Evolutionary conservation across 2,797 vertebrate species (phyloP).

Genomic region (Cetoscarus ocellatus): DNA sequence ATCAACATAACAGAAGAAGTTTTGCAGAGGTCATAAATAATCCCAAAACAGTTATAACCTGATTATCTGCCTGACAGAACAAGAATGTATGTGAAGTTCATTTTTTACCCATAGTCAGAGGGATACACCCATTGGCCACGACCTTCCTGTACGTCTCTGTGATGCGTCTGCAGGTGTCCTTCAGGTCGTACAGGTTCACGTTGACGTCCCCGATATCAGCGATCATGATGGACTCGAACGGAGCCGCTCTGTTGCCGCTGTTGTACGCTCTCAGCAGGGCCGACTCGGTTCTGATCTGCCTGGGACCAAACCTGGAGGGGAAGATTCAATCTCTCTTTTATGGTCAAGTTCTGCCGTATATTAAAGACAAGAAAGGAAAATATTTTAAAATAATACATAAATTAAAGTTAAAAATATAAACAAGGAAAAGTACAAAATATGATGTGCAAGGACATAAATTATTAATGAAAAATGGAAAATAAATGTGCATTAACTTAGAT

Average conservation of each 20-base stretch:
- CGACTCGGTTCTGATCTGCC: slow-evolving; percentile 91
- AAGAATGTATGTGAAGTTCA: background rate
- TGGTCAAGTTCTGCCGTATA: no score
- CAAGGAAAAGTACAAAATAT: no score
- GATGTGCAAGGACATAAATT: no score
- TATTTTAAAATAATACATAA: no score
- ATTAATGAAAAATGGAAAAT: no score
- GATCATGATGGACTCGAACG: slow-evolving; percentile 89
- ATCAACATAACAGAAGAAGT: background rate
- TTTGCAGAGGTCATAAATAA: background rate
- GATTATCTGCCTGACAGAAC: background rate
- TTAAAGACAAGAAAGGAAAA: no score
- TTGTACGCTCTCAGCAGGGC: slow-evolving; percentile 85
- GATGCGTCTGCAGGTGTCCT: slow-evolving; percentile 91
- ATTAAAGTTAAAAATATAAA: no score
- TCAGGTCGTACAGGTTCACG: slow-evolving; percentile 91
- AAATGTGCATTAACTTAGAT: no score
- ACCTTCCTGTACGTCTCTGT: slow-evolving; percentile 85
- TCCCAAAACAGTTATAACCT: background rate
- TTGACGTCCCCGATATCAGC: slow-evolving; percentile 93
- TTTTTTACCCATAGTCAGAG: slow-evolving; percentile 91
- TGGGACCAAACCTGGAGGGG: slow-evolving; percentile 89
- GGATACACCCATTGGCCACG: slow-evolving; percentile 84
- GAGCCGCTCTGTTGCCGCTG: slow-evolving; percentile 85
- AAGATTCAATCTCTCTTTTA: no score